phyloP scores from a whole-genome alignment of 2,888 invertebrate species.

The Rhimphoctona megacephalus region DNA sequence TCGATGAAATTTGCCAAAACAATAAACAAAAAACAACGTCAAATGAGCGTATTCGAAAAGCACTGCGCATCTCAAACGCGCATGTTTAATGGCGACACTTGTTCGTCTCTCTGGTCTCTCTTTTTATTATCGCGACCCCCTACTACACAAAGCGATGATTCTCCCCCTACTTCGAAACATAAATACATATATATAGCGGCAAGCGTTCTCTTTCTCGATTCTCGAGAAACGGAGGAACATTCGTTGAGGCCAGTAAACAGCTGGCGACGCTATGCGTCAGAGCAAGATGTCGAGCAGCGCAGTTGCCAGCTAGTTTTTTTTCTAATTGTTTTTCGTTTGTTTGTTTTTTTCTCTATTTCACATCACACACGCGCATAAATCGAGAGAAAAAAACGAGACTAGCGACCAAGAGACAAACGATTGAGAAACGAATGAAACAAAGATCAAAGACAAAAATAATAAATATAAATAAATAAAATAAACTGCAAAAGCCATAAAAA shows the following conservation, averaged over 20 bases:
- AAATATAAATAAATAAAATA: neutral
- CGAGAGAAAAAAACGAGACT: neutral
- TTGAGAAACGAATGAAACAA: conserved; percentile 11
- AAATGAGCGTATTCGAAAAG: conserved; percentile 29
- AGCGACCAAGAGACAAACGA: neutral
- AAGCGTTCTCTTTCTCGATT: conserved; percentile 22
- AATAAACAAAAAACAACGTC: neutral
- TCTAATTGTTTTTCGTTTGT: conserved; percentile 29
- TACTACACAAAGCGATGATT: neutral
- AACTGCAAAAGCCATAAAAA: neutral
- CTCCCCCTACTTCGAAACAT: neutral
- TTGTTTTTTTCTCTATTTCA: conserved; percentile 24
- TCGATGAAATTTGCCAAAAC: neutral
- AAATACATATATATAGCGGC: neutral
- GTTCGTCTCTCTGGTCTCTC: neutral
- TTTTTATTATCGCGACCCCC: neutral
- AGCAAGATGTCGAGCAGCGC: conserved; percentile 76
- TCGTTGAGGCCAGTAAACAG: conserved; percentile 79
- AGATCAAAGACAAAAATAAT: conserved; percentile 6
- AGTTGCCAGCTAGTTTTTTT: conserved; percentile 62
- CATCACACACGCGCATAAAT: conserved; percentile 3
- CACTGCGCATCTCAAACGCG: conserved; percentile 41
- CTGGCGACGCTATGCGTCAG: conserved; percentile 82
- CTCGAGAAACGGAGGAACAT: neutral
- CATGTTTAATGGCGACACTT: conserved; percentile 17